A percentile compares a stretch with the other conserved stretches of the same genome.
These are phyloP conservation scores for Gymnoscopelus braueri DNA, from an alignment of 2,797 vertebrate genomes.

Conservation along the genomic window DNA sequence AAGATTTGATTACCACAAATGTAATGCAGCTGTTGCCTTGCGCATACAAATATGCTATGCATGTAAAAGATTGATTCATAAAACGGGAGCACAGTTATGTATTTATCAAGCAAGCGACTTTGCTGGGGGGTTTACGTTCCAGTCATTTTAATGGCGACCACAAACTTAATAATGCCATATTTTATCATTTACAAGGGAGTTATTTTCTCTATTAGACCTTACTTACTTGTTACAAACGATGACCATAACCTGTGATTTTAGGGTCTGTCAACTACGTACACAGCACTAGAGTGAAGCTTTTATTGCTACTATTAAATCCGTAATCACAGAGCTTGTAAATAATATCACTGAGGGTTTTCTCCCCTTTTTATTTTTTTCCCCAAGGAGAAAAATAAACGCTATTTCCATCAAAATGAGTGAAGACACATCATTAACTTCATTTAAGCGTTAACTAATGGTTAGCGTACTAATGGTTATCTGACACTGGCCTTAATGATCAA, in stretches of 20 bases:
- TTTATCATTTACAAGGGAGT: slow-evolving; percentile 14
- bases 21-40: slow-evolving; percentile 30
- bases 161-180: slow-evolving; percentile 17
- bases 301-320: slow-evolving; percentile 4
- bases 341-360: slow-evolving; percentile 8
- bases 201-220: slow-evolving; percentile 14
- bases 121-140: slow-evolving; percentile 13
- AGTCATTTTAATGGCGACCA: slow-evolving; percentile 4
- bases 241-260: slow-evolving; percentile 17
- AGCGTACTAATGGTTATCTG: background rate
- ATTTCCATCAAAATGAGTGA: background rate
- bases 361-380: background rate
- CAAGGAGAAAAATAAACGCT: background rate
- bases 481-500: slow-evolving; percentile 21
- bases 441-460: slow-evolving; percentile 46
- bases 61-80: slow-evolving; percentile 32
- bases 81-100: slow-evolving; percentile 36
- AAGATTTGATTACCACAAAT: slow-evolving; percentile 54
- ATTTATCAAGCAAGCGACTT: slow-evolving; percentile 37
- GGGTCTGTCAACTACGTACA: slow-evolving; percentile 13
- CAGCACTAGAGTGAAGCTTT: background rate
- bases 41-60: slow-evolving; percentile 31
- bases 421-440: slow-evolving; percentile 29
- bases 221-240: background rate
- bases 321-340: slow-evolving; percentile 29